These are phyloP conservation scores for Perdita meconis DNA, from an alignment of 2,888 invertebrate genomes.

Conservation along the genomic window DNA sequence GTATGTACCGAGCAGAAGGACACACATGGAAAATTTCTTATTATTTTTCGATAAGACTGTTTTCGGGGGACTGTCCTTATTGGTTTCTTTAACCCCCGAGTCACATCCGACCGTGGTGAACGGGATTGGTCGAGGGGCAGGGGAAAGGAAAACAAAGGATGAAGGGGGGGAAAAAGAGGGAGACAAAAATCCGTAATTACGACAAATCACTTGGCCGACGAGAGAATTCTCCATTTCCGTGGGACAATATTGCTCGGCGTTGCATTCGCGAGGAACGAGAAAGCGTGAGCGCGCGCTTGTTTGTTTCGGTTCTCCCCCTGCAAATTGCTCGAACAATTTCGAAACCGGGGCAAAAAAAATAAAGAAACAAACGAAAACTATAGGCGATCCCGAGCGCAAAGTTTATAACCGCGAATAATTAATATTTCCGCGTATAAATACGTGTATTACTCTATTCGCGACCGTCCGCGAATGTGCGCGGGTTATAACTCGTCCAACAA, in stretches of 20 bases:
- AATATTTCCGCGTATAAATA: constrained; percentile 45
- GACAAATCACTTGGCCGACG: constrained; percentile 73
- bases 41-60: constrained; percentile 32
- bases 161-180: neutral
- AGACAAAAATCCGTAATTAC: constrained; percentile 74
- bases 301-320: constrained; percentile 39
- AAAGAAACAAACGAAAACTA: constrained; percentile 17
- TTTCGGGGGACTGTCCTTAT: constrained; percentile 5
- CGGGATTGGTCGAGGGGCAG: neutral
- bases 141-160: too few species aligned
- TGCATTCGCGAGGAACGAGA: constrained; percentile 47
- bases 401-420: constrained; percentile 43
- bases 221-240: constrained; percentile 69
- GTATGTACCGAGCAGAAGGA: neutral
- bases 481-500: constrained; percentile 7
- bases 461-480: neutral
- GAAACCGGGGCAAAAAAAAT: constrained; percentile 1
- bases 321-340: constrained; percentile 52
- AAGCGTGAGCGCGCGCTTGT: constrained; percentile 44
- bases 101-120: constrained; percentile 4
- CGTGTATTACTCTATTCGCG: constrained; percentile 15
- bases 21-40: constrained; percentile 27
- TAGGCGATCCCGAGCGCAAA: constrained; percentile 15
- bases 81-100: constrained; percentile 18
- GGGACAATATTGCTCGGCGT: constrained; percentile 67